Evolutionary conservation across 2,888 invertebrate species (phyloP), one percentile per base, ranked within the genome.

Genomic region (Chymomyza amoena): DNA sequence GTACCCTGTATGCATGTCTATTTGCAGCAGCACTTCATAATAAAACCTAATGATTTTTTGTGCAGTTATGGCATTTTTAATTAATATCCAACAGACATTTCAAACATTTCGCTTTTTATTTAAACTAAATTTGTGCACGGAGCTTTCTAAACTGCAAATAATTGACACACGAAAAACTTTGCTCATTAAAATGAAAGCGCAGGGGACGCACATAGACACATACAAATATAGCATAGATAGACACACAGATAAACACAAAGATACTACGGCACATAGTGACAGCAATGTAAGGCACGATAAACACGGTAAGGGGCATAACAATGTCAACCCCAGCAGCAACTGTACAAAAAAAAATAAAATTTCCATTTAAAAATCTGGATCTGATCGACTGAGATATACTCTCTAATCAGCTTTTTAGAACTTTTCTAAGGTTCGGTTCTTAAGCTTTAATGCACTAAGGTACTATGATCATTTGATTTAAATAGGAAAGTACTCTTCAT

Each of bases 271-370:
- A 57, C 15, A 57, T 5, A 7, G 28, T 18, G 57, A 57, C 20
- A 57, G 57, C 57, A 57, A 4, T 28, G 15, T n/a, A 20, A 57
- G 57, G 57, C 7, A 57, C 13, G 57, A 20, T 25, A n/a, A 16
- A 25, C 15, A 15, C 51, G 45, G 10, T 6, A 56, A 36, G 25
- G 61, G 79, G 73, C 75, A 76, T 85, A 73, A 61, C 80, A 82
- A 78, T 85, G 87, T 78, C 83, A 87, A 82, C 87, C 86, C 69
- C 87, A 82, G 75, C 72, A 66, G 73, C 79, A 75, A 86, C 76
- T 70, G 72, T 67, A 16, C 45, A 18, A n/a, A 61, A 16, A 10
- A 36, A 15, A 36, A 61, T 39, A 16, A 60, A 32, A n/a, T 10
- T 32, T 4, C 4, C 32, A 7, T 32, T 32, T 6, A 32, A 32